Conservation (phyloP, 2,888 invertebrate species). For the Cotesia congregata region DNA sequence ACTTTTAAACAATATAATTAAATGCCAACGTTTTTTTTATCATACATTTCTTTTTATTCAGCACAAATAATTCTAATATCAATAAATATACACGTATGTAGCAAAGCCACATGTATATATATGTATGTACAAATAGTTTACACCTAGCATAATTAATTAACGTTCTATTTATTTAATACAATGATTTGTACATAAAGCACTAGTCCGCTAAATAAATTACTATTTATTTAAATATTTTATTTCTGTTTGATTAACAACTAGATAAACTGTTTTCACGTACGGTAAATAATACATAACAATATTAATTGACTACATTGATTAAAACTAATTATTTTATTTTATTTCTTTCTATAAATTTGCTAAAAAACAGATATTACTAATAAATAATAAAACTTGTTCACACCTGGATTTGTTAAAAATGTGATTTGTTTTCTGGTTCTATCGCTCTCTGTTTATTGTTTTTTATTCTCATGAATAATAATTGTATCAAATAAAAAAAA, state of each 20-base stretch:
- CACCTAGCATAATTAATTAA: constrained; percentile 57
- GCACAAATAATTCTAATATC: not conserved
- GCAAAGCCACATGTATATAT: constrained; percentile 42
- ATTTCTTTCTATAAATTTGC: not conserved
- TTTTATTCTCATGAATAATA: not conserved
- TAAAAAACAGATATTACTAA: not conserved
- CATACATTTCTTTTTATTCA: not conserved
- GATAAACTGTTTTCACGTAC: constrained; percentile 8
- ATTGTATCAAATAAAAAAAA: not conserved
- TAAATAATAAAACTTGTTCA: constrained; percentile 13
- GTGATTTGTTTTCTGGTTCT: not conserved
- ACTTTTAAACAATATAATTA: not conserved
- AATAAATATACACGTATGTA: not conserved
- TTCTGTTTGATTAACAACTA: not conserved
- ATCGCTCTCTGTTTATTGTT: not conserved
- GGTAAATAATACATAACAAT: constrained; percentile 1
- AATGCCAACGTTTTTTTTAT: not conserved
- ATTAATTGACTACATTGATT: constrained; percentile 24
- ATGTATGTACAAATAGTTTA: constrained; percentile 61
- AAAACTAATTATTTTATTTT: not conserved
- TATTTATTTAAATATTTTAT: constrained; percentile 4
- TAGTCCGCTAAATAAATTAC: not conserved
- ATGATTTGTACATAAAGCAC: constrained; percentile 54
- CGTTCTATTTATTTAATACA: constrained; percentile 49
- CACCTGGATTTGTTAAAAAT: not conserved